A percentile compares a stretch with the other conserved stretches of the same genome.
These are phyloP conservation scores for Betta splendens DNA, from an alignment of 2,797 vertebrate genomes.

Conservation along the genomic window DNA sequence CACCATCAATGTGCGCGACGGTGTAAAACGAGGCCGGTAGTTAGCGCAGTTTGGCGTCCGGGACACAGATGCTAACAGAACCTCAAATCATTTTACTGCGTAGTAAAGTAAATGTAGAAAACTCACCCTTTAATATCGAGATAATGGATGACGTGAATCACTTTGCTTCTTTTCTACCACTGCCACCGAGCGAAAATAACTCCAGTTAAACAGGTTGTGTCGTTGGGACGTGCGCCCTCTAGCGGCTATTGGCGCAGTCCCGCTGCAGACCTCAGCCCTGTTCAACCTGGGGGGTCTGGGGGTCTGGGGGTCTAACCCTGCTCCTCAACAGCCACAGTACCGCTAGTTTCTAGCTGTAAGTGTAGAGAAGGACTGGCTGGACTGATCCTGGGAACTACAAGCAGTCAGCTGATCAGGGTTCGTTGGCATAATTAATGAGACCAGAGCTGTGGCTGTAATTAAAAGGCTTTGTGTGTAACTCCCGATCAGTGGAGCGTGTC, in stretches of 20 bases:
- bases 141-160: neutral
- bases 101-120: neutral
- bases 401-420: slow-evolving; percentile 17
- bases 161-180: neutral
- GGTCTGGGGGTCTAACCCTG: too few relatives aligned
- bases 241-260: slow-evolving; percentile 27
- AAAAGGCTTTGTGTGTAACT: slow-evolving; percentile 9
- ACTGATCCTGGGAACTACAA: too few relatives aligned
- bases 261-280: too few relatives aligned
- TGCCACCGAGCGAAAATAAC: neutral
- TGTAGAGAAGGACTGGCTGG: too few relatives aligned
- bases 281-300: too few relatives aligned
- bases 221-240: slow-evolving; percentile 49
- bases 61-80: too few relatives aligned
- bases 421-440: neutral
- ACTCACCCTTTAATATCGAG: slow-evolving; percentile 45
- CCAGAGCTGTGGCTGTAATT: slow-evolving; percentile 9
- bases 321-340: too few relatives aligned
- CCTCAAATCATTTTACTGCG: neutral
- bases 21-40: neutral
- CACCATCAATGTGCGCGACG: fast-evolving
- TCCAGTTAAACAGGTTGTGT: slow-evolving; percentile 9
- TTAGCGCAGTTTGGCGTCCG: neutral
- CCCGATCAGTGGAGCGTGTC: slow-evolving; percentile 23
- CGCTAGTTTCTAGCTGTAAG: too few relatives aligned